Evolutionary conservation across 2,888 invertebrate species (phyloP).

Genomic region (Oscheius sp.): DNA sequence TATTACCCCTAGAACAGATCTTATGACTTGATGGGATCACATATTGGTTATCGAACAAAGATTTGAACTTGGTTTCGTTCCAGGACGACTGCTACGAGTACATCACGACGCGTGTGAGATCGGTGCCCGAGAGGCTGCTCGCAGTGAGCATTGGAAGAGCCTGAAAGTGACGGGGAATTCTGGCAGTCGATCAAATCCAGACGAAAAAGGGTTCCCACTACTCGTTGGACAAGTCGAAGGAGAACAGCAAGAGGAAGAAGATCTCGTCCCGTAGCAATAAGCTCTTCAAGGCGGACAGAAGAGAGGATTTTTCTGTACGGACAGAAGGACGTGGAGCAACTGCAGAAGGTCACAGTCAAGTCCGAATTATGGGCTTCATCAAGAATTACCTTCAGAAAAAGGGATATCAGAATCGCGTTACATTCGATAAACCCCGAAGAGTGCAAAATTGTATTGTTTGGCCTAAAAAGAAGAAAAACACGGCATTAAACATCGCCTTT

Average conservation of each 20-base stretch:
- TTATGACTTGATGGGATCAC: no score
- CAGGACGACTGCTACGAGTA: no score
- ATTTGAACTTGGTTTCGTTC: no score
- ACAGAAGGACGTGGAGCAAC: background rate
- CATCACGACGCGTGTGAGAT: slow-evolving; percentile 4
- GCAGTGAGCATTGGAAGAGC: background rate
- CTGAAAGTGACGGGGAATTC: background rate
- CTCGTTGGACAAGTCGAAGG: background rate
- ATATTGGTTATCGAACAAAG: no score
- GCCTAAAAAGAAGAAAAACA: background rate
- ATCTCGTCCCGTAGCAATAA: background rate
- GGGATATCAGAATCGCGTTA: slow-evolving; percentile 11
- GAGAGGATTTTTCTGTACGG: background rate
- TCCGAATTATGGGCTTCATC: no score
- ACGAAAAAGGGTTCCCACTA: no score
- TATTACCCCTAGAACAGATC: no score
- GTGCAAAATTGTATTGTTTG: background rate
- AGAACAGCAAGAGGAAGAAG: slow-evolving; percentile 5
- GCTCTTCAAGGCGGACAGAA: background rate
- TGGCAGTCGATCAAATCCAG: no score
- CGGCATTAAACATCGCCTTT: slow-evolving; percentile 31
- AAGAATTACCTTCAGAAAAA: no score
- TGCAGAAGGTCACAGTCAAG: background rate
- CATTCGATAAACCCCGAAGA: background rate
- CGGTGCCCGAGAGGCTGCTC: background rate